Conservation (phyloP, 64 coral and sea anemone genomes). For the Dendronephthya gigantea region DNA sequence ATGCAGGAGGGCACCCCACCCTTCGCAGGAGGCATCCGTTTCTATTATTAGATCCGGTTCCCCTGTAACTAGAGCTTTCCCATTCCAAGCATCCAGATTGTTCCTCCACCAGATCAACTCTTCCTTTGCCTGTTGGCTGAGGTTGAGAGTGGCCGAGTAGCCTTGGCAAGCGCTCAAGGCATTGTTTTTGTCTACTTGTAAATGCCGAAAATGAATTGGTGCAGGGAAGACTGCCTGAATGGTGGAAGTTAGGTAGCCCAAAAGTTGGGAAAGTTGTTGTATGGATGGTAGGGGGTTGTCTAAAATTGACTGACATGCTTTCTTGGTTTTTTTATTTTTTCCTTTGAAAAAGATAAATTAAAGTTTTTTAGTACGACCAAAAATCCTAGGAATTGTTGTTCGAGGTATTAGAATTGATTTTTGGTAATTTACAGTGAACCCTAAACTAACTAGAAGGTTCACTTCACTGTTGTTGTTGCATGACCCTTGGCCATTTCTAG, state of each 20-base stretch:
- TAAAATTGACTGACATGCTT: not conserved
- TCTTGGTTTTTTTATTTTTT: not conserved
- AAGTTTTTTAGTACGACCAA: no score
- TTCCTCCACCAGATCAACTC: not conserved
- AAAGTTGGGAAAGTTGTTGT: not conserved
- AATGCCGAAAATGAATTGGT: not conserved
- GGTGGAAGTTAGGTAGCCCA: not conserved
- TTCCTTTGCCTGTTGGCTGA: not conserved
- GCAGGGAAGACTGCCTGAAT: not conserved
- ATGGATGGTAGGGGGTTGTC: not conserved
- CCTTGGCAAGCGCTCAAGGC: not conserved
- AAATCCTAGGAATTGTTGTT: no score
- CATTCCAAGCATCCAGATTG: not conserved
- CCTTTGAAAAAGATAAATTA: no score
- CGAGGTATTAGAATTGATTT: no score
- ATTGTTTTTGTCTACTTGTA: conserved; percentile 10
- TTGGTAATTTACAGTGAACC: no score
- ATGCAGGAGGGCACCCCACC: not conserved
- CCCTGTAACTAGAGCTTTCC: not conserved
- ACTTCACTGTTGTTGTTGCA: no score
- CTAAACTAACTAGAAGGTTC: no score
- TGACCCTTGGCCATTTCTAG: no score
- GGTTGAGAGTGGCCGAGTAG: not conserved
- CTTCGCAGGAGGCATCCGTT: not conserved
- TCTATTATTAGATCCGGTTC: not conserved